phyloP scores from a whole-genome alignment of 1,140 invertebrate species.

The Daktulosphaira vitifoliae region DNA sequence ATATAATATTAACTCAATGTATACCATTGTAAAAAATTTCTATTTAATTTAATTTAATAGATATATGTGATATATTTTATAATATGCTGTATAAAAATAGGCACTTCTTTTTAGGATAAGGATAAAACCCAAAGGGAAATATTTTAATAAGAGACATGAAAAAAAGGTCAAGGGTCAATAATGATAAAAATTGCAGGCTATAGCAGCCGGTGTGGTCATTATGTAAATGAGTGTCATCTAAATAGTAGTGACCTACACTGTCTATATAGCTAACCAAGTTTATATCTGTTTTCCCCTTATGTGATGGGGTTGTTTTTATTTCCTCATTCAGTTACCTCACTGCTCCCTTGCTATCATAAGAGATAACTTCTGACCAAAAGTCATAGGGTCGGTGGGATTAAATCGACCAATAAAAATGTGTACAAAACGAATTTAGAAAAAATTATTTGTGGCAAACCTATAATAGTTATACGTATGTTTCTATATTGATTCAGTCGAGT shows the following conservation, averaged over 20 bases:
- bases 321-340: background rate
- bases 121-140: background rate
- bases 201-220: slow-evolving; percentile 29
- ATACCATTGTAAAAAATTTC: too few species aligned
- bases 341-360: background rate
- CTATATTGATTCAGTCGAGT: background rate
- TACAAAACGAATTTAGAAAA: background rate
- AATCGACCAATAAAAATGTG: slow-evolving; percentile 30
- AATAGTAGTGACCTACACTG: slow-evolving; percentile 29
- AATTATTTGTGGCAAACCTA: background rate
- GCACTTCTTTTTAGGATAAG: too few species aligned
- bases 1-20: too few species aligned
- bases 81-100: too few species aligned
- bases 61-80: too few species aligned
- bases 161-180: slow-evolving; percentile 11
- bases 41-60: too few species aligned
- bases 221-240: slow-evolving; percentile 31
- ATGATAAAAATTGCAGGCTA: slow-evolving; percentile 15
- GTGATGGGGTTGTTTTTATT: slow-evolving; percentile 16
- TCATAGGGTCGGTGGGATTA: slow-evolving; percentile 11
- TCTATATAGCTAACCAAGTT: background rate
- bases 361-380: slow-evolving; percentile 11
- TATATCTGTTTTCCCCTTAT: slow-evolving; percentile 23
- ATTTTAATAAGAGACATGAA: slow-evolving; percentile 27
- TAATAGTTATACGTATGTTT: background rate